Percentiles rank a stretch among this genome's conserved stretches.
Evolutionary conservation across 2,113 vertebrate genomes (phyloP).

Genomic region (Bos indicus): DNA sequence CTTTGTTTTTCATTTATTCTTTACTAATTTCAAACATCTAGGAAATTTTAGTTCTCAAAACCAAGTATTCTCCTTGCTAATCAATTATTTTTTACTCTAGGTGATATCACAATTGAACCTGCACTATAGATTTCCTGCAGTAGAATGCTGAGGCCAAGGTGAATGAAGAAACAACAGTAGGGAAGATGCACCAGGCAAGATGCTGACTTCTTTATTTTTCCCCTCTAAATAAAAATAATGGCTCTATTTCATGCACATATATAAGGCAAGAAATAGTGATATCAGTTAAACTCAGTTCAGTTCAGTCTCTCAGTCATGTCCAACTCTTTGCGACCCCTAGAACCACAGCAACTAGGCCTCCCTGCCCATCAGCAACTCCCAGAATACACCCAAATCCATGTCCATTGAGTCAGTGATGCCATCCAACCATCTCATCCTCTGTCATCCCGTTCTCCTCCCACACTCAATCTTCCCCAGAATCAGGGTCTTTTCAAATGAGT

Average conservation of each 20-base stretch:
- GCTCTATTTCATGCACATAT: not conserved
- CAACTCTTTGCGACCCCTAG: no score
- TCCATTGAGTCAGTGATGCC: not conserved
- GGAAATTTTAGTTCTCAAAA: not conserved
- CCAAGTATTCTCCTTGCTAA: not conserved
- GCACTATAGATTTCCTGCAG: accelerated
- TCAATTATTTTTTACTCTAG: not conserved
- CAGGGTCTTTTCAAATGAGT: not conserved
- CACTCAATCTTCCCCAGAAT: no score
- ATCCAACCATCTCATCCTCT: not conserved
- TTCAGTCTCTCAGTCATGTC: no score
- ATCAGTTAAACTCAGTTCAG: not conserved
- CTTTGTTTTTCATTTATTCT: not conserved
- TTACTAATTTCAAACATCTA: not conserved
- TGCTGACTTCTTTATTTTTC: not conserved
- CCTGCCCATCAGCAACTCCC: no score
- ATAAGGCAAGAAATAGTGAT: not conserved
- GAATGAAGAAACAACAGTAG: not conserved
- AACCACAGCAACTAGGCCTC: no score
- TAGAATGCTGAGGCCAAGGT: not conserved
- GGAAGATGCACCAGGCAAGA: not conserved
- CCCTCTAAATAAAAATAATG: not conserved
- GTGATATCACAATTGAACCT: not conserved
- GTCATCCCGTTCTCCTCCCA: not conserved
- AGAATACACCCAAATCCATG: no score